phyloP scores from a whole-genome alignment of 2,113 vertebrate genomes.

The Neodon shergylaensis region DNA sequence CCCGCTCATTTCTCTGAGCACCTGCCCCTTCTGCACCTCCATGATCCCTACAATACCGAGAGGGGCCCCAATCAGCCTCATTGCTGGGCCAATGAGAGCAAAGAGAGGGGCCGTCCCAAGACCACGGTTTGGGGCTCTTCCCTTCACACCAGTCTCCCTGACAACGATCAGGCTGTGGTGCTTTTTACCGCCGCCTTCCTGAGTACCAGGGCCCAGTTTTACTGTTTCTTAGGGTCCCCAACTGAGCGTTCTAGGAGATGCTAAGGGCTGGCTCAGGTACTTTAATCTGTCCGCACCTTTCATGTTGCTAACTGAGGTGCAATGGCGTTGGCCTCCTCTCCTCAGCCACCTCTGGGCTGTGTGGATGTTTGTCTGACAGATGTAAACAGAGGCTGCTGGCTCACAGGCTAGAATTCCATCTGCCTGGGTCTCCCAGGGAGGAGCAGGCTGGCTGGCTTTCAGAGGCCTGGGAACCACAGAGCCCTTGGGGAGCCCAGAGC shows the following conservation, averaged over 20 bases:
- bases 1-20: background rate
- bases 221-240: background rate
- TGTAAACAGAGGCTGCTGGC: constrained; percentile 57
- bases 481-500: constrained; percentile 6
- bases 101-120: background rate
- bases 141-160: background rate
- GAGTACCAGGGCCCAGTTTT: background rate
- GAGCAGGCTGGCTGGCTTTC: background rate
- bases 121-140: background rate
- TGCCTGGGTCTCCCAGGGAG: constrained; percentile 46
- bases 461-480: background rate
- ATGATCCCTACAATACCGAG: background rate
- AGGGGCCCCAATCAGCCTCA: background rate
- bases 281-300: background rate
- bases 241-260: background rate
- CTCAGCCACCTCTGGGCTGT: background rate
- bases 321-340: background rate
- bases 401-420: constrained; percentile 59
- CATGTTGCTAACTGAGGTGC: background rate
- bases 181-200: background rate
- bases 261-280: background rate
- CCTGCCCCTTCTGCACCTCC: background rate
- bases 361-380: constrained; percentile 42
- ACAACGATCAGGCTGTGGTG: background rate
- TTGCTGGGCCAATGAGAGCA: background rate